phyloP scores from a whole-genome alignment of 2,888 invertebrate species.

The Abscondita cerata region DNA sequence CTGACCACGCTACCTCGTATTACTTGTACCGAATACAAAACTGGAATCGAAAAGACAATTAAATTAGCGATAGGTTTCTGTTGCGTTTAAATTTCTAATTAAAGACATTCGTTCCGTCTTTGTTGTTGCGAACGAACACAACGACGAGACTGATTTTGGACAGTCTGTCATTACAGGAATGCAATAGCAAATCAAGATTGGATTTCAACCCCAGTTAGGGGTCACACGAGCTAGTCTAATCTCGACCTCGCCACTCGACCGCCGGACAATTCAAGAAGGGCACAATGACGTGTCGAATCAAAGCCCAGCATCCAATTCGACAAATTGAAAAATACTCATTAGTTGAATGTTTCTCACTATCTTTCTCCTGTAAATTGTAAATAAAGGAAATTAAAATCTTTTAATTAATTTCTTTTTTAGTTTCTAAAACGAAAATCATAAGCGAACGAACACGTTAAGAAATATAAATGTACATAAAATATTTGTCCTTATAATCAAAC shows the following conservation, averaged over 20 bases:
- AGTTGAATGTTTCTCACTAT: constrained; percentile 56
- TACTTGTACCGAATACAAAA: constrained; percentile 35
- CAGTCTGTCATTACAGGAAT: constrained; percentile 60
- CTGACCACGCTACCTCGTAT: constrained; percentile 33
- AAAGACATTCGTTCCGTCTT: constrained; percentile 1
- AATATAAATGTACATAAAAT: constrained; percentile 13
- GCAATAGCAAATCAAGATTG: constrained; percentile 62
- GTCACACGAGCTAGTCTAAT: constrained; percentile 58
- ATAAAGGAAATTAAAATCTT: constrained; percentile 33
- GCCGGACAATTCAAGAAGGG: constrained; percentile 42
- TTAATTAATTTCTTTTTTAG: constrained; percentile 21
- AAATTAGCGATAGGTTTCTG: constrained; percentile 18
- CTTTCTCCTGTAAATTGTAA: constrained; percentile 28
- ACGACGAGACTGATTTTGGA: constrained; percentile 49
- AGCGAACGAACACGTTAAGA: background rate
- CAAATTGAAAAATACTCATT: constrained; percentile 62
- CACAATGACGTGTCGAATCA: constrained; percentile 59
- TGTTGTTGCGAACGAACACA: constrained; percentile 48
- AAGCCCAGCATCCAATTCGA: constrained; percentile 56
- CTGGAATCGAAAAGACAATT: constrained; percentile 26
- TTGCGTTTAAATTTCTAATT: constrained; percentile 9
- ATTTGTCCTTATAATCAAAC: constrained; percentile 24
- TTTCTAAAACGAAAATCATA: constrained; percentile 2
- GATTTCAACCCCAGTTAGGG: constrained; percentile 57
- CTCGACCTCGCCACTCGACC: constrained; percentile 58